phyloP scores from a whole-genome alignment of 2,113 vertebrate species.

The Oreochromis niloticus region DNA sequence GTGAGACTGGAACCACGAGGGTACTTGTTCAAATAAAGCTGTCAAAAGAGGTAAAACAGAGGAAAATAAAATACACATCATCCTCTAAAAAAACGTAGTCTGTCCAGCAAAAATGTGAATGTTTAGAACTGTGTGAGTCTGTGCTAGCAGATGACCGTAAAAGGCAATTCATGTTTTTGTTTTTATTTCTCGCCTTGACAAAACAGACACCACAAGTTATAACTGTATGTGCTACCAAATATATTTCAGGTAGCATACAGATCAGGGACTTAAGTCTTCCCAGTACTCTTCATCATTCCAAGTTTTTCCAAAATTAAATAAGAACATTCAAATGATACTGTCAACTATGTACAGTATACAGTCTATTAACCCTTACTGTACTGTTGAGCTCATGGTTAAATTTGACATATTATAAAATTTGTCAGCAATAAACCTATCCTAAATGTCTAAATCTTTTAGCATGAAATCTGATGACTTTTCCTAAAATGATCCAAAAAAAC shows the following conservation, averaged over 20 bases:
- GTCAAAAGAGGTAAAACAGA: not conserved
- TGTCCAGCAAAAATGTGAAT: not conserved
- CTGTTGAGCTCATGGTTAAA: not conserved
- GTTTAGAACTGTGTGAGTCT: not conserved
- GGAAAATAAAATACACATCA: not conserved
- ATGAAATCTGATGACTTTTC: not conserved
- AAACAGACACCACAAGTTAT: not conserved
- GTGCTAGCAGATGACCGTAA: not conserved
- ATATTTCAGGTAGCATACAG: not conserved
- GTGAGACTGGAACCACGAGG: not conserved
- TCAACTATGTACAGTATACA: not conserved
- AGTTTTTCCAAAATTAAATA: not conserved
- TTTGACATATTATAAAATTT: not conserved
- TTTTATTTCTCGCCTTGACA: not conserved
- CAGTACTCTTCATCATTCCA: not conserved
- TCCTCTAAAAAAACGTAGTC: rapidly evolving
- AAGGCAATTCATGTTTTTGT: not conserved
- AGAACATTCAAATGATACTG: not conserved
- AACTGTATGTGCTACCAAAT: not conserved
- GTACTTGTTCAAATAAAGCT: not conserved
- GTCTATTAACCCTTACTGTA: not conserved
- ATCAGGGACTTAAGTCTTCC: not conserved
- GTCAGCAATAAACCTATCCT: not conserved
- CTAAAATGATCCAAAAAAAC: not conserved
- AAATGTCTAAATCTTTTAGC: not conserved